Evolutionary conservation across 2,888 invertebrate species (phyloP).

Genomic region (Drosophila ezoana): DNA sequence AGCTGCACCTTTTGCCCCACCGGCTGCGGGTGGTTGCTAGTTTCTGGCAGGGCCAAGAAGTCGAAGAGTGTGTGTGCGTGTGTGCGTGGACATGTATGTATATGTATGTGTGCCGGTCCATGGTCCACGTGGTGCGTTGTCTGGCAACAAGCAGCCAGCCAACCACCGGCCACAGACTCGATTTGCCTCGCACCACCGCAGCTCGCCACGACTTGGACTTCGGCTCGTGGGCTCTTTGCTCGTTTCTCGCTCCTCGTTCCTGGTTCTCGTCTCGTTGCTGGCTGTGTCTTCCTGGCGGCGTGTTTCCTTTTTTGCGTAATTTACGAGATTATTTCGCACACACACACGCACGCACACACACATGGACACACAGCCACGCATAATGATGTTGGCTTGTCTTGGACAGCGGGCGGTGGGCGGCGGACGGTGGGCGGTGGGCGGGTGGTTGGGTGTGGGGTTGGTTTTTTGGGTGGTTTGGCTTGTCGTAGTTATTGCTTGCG

Average conservation of each 20-base stretch:
- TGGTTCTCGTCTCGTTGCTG: slow-evolving; percentile 14
- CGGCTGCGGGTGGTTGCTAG: slow-evolving; percentile 54
- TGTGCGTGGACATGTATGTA: slow-evolving; percentile 9
- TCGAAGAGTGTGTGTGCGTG: slow-evolving; percentile 14
- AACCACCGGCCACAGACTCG: slow-evolving; percentile 55
- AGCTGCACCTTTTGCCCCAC: slow-evolving; percentile 25
- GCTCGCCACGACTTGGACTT: slow-evolving; percentile 26
- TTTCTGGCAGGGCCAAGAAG: slow-evolving; percentile 42
- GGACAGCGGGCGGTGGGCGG: slow-evolving; percentile 59
- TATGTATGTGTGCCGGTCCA: slow-evolving; percentile 31
- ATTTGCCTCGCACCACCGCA: not conserved
- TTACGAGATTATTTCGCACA: slow-evolving; percentile 80
- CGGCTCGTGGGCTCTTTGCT: slow-evolving; percentile 34
- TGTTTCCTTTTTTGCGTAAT: slow-evolving; percentile 81
- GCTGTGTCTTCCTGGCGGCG: slow-evolving; percentile 53
- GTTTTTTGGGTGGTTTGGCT: slow-evolving; percentile 42
- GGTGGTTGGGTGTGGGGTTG: slow-evolving; percentile 13
- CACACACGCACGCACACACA: slow-evolving; percentile 31
- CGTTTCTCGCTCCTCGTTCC: slow-evolving; percentile 21
- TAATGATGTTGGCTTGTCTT: slow-evolving; percentile 81
- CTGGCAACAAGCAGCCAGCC: slow-evolving; percentile 62
- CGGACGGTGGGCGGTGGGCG: slow-evolving; percentile 11
- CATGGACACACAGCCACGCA: slow-evolving; percentile 73
- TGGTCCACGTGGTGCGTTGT: slow-evolving; percentile 66
- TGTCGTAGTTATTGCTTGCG: slow-evolving; percentile 81